Evolutionary conservation across 2,888 invertebrate species (phyloP).

Genomic region (Fissipunctia ypsillon): DNA sequence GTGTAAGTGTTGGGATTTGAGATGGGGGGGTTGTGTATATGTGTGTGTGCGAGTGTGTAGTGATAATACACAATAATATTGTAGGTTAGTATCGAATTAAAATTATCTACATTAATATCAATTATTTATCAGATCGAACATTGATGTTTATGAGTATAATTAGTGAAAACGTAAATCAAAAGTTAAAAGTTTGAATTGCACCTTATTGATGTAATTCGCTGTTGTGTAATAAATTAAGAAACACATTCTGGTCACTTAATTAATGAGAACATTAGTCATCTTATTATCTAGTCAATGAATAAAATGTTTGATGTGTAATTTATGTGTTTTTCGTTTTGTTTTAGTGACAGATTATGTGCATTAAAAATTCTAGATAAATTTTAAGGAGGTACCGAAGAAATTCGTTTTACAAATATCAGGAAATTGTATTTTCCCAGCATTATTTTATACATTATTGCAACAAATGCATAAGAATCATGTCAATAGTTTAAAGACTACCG

Average conservation of each 20-base stretch:
- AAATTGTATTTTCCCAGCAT: background rate
- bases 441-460: background rate
- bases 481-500: background rate
- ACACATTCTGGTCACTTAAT: background rate
- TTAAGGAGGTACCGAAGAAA: background rate
- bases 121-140: background rate
- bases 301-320: slow-evolving; percentile 1
- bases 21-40: background rate
- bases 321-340: background rate
- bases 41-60: background rate
- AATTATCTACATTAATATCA: background rate
- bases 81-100: background rate
- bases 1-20: background rate
- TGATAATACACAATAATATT: slow-evolving; percentile 10
- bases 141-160: slow-evolving; percentile 5
- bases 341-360: background rate
- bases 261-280: background rate
- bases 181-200: background rate
- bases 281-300: slow-evolving; percentile 25
- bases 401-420: background rate
- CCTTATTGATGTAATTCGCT: slow-evolving; percentile 10
- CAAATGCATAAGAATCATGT: background rate
- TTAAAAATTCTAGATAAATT: background rate
- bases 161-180: background rate
- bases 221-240: slow-evolving; percentile 6